phyloP scores from a whole-genome alignment of 2,888 invertebrate genomes.

The Odontocerum albicorne region DNA sequence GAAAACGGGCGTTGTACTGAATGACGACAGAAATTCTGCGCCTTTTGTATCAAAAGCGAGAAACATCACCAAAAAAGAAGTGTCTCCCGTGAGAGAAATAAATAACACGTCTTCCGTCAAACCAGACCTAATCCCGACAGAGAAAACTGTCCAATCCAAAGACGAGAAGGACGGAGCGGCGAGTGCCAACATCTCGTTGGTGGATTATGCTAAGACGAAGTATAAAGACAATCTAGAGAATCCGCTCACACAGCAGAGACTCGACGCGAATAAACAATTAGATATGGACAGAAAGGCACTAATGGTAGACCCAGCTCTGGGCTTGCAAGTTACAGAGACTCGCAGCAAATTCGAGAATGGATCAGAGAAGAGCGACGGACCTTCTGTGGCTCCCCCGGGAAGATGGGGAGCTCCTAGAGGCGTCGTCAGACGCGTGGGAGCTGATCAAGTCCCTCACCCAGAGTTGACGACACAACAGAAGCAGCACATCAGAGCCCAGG shows the following conservation, averaged over 20 bases:
- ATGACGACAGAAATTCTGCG: slow-evolving; percentile 41
- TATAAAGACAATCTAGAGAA: slow-evolving; percentile 60
- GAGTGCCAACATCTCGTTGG: slow-evolving; percentile 53
- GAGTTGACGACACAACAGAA: slow-evolving; percentile 63
- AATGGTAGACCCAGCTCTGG: slow-evolving; percentile 51
- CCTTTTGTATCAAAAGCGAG: slow-evolving; percentile 26
- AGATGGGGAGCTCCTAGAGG: slow-evolving; percentile 48
- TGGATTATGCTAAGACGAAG: slow-evolving; percentile 67
- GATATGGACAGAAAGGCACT: slow-evolving; percentile 56
- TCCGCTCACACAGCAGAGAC: slow-evolving; percentile 47
- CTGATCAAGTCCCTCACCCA: slow-evolving; percentile 63
- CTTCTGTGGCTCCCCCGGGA: slow-evolving; percentile 44
- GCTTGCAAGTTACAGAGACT: slow-evolving; percentile 56
- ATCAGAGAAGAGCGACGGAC: slow-evolving; percentile 30
- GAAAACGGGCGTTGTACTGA: slow-evolving; percentile 69
- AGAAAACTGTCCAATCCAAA: slow-evolving; percentile 39
- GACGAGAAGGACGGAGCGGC: slow-evolving; percentile 41
- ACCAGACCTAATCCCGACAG: slow-evolving; percentile 54
- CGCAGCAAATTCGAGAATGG: slow-evolving; percentile 51
- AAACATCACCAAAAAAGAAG: slow-evolving; percentile 52
- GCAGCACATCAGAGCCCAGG: slow-evolving; percentile 53
- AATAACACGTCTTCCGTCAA: slow-evolving; percentile 38
- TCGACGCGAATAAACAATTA: slow-evolving; percentile 43
- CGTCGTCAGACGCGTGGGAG: slow-evolving; percentile 45
- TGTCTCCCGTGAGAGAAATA: slow-evolving; percentile 40